Evolutionary conservation across 2,888 invertebrate genomes (phyloP).

Genomic region (Gisinianus flammeolus): DNA sequence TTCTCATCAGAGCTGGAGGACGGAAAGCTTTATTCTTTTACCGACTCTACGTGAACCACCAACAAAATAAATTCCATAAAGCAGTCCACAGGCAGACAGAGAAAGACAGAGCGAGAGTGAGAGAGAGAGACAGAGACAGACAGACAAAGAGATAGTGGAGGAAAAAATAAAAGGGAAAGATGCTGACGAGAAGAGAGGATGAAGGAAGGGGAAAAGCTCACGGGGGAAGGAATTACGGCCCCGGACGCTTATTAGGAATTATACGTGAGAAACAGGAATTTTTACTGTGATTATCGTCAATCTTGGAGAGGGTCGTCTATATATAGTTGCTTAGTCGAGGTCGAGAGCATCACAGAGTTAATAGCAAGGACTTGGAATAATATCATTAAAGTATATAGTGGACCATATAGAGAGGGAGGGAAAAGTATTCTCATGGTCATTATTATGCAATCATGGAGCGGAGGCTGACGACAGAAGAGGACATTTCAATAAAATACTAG

Average conservation of each 20-base stretch:
- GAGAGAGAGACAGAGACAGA: neutral
- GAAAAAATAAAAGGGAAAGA: no score
- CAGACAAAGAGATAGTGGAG: no score
- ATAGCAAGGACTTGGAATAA: neutral
- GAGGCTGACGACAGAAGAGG: neutral
- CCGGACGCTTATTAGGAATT: neutral
- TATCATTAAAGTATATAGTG: neutral
- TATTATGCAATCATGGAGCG: conserved; percentile 28
- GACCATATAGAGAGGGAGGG: neutral
- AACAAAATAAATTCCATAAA: neutral
- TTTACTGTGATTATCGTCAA: conserved; percentile 25
- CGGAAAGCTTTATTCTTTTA: conserved; percentile 28
- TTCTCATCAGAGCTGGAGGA: conserved; percentile 31
- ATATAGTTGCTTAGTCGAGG: neutral
- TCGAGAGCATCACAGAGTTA: neutral
- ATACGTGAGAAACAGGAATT: conserved; percentile 20
- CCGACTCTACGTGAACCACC: neutral
- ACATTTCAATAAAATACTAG: conserved; percentile 24
- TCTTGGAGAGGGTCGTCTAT: neutral
- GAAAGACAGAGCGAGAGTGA: neutral
- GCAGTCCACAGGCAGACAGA: neutral
- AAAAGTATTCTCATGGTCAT: conserved; percentile 15
- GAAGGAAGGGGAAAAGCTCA: no score
- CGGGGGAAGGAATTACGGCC: no score
- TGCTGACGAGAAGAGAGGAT: no score